phyloP scores from a whole-genome alignment of 2,797 vertebrate genomes.

The Antrozous pallidus region DNA sequence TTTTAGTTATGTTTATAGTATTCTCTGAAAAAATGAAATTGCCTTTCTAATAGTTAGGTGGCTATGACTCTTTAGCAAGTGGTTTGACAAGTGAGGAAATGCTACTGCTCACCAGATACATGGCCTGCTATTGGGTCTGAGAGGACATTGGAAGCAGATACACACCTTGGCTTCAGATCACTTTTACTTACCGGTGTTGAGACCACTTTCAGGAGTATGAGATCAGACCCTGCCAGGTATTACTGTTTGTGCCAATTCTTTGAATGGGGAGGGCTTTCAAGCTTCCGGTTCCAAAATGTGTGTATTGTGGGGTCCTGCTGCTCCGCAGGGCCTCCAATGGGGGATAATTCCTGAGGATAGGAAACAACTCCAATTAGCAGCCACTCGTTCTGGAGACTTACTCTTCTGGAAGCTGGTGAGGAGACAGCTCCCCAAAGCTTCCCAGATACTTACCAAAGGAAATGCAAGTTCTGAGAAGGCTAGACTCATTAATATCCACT shows the following conservation, averaged over 20 bases:
- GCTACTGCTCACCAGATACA: background rate
- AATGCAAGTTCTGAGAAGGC: too few species aligned
- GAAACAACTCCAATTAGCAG: too few species aligned
- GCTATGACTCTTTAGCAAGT: background rate
- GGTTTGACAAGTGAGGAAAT: background rate
- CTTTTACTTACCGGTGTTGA: fast-evolving
- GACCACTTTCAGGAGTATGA: fast-evolving
- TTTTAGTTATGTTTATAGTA: background rate
- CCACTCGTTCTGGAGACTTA: fast-evolving
- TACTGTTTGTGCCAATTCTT: fast-evolving
- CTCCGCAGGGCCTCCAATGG: fast-evolving
- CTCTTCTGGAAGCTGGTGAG: background rate
- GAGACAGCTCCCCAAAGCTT: fast-evolving
- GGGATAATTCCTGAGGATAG: too few species aligned
- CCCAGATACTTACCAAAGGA: background rate
- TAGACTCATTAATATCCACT: background rate
- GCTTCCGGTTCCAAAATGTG: background rate
- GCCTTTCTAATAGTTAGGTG: background rate
- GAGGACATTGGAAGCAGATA: background rate
- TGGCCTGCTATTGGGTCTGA: background rate
- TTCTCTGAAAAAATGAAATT: background rate
- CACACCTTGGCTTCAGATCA: background rate
- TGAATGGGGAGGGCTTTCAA: fast-evolving
- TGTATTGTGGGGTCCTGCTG: fast-evolving
- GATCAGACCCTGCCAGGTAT: fast-evolving